Conservation (phyloP, 2,113 vertebrate genomes). For the Caranx ignobilis region DNA sequence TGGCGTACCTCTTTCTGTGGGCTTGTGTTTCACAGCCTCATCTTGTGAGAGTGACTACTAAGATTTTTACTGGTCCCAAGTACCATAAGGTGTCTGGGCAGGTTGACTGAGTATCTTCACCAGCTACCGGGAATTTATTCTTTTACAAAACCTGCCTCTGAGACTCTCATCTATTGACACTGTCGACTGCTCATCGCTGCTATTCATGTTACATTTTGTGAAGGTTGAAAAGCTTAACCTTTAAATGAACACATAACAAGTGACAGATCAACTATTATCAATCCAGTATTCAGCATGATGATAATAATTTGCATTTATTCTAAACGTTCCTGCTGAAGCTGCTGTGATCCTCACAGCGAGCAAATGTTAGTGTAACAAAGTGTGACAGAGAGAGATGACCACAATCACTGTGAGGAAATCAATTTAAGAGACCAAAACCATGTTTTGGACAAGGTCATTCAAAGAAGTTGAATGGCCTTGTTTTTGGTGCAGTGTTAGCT, state of each 20-base stretch:
- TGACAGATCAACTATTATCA: neutral
- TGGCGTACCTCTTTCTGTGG: constrained; percentile 1
- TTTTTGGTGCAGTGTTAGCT: too few relatives aligned
- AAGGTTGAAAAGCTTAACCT: neutral
- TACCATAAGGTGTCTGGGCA: neutral
- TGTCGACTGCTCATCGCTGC: neutral
- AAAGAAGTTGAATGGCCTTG: too few relatives aligned
- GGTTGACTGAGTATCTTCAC: neutral
- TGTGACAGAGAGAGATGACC: too few relatives aligned
- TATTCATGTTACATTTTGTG: neutral
- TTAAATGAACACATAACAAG: neutral
- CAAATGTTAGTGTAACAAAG: too few relatives aligned
- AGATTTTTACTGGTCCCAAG: neutral
- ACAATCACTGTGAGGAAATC: too few relatives aligned
- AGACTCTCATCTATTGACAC: neutral
- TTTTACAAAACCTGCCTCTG: neutral
- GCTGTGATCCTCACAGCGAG: too few relatives aligned
- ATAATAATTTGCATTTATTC: neutral
- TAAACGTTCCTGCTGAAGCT: neutral
- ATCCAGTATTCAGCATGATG: neutral
- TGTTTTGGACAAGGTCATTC: too few relatives aligned
- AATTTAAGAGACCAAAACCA: too few relatives aligned
- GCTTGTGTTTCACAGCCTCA: constrained; percentile 20
- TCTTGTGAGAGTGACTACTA: neutral
- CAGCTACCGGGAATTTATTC: neutral